Base-by-base conservation (phyloP, 92 coral and sea anemone species). In the Phymanthus crucifer region DNA sequence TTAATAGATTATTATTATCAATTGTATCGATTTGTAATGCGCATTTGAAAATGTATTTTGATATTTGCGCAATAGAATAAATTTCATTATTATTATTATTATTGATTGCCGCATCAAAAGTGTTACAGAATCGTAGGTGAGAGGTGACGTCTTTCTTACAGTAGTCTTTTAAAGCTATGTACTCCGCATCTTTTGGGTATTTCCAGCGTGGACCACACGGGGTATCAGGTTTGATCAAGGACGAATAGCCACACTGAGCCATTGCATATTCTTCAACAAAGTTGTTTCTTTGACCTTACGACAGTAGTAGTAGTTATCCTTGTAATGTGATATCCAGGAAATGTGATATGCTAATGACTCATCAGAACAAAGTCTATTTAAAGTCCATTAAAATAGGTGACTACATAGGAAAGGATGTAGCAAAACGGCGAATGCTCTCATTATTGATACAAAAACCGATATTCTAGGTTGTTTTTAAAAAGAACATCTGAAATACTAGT, bases 181-280 rank as follows among this genome's bases (percentile, higher is more conserved):
- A 73, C 21, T 73, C 77, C 56, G 43, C 77, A 73, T 73, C 77
- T 75, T 73, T 56, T 77, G 79, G 29, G 71, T 45, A 37, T 72
- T 72, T 58, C 72, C 79, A 47, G 79, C 34, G 65, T 66, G 72
- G 72, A 45, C 78, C 74, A 71, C 61, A 52, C 61, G 61, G 61
- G 61, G 23, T 52, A 52, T 52, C 19, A 17, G 61, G 4, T 52
- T 52, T 31, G 64, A 61, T 35, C 17, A 73, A 65, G 45, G 85
- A 74, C 50, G 66, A 81, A 81, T 73, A 74, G 50, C 67, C 76
- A 75, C 80, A 81, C 34, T 54, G 66, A 73, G 74, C 85, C 80
- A 81, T 81, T 35, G 76, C 77, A 73, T 73, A 58, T 33, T 33
- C 52, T 72, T 72, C 76, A 72, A 24, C 19, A 52, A 17, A 52